Base-by-base conservation (phyloP, 2,797 vertebrate species). In the Antrozous pallidus region DNA sequence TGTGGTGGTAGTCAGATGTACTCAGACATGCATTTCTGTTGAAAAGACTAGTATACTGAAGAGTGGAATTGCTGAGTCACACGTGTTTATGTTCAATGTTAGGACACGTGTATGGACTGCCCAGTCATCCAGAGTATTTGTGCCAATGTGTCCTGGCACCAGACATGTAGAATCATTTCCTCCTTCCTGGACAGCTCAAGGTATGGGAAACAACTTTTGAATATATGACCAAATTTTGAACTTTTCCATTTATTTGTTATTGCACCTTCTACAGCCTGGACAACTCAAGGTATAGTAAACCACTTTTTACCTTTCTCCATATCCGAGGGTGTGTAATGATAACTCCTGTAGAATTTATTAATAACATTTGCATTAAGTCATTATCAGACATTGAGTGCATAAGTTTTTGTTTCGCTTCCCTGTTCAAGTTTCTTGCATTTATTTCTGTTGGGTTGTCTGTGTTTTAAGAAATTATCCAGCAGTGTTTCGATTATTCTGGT, bases 71-170 rank as follows among this genome's bases (percentile, higher is more conserved):
- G 13, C 33, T 84, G 73, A 69, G 14, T 40, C 6, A 33, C 3
- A 69, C 2, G 20, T 17, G 51, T 40, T 54, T 51, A 24, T 10
- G 0, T 61, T 79, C 31, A 31, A 16, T 9, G 26, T 88, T 22
- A 74, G 11, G 31, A 69, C 9, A 4, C 14, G 31, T 61, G 58
- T 1, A 3, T 4, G 24, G 10, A 13, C 33, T 51, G 58, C 22
- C 8, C 16, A 8, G 13, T 61, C 22, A 1, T 51, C 70, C 33
- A 47, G 61, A 14, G 22, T 40, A 12, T 20, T 5, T 42, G 28
- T 3, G 2, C 0, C 54, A 6, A 0, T 1, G 13, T 2, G 1
- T 0, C 8, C 10, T 85, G 24, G 3, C 5, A 33, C 4, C 1
- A 2, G 26, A 8, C 1, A 33, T 24, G 22, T 5, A 26, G 58